Base-by-base conservation (phyloP, 2,888 invertebrate species). In the Perdita meconis region DNA sequence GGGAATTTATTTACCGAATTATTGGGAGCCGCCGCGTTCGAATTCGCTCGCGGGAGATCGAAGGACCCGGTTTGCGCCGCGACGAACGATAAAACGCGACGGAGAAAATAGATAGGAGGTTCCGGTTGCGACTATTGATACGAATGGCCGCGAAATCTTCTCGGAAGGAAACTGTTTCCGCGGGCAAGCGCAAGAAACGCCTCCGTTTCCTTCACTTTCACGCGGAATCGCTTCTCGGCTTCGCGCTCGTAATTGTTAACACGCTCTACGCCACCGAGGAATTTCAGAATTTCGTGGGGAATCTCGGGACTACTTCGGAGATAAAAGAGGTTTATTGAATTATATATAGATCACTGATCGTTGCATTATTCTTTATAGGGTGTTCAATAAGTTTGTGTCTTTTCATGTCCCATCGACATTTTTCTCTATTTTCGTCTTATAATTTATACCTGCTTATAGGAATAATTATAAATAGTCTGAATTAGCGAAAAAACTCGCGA, bases 1-100 rank as follows among this genome's bases (percentile, higher is more conserved):
- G 38, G n/a, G 44, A 53, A 59, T 75, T 74, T 73, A 55, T 65
- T 74, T 60, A 60, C 44, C 34, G 65, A 47, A 60, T 75, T 74
- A 74, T 64, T 47, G 40, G 51, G 44, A 36, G 36, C 2, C 42
- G 30, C 16, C 40, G 64, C 59, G 40, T 61, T 47, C 60, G 38
- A 30, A 38, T 51, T 24, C 57, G 38, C 3, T 57, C 16, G 13
- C 3, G 10, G 4, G 19, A n/a, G 61, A 8, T 47, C 47, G 40
- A 51, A 24, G 13, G 24, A 19, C 12, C 16, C 12, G 16, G 47
- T 47, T 24, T 30, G 50, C 36, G 51, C 38, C 51, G 22, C 10
- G 51, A 2, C 34, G 51, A 19, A 42, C 24, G 47, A 64, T 44
- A 64, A 64, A 56, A 66, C 24, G 40, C 12, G 3, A 10, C 40